Conservation (phyloP, 2,888 invertebrate genomes). For the Eumacrocentrus americanus region DNA sequence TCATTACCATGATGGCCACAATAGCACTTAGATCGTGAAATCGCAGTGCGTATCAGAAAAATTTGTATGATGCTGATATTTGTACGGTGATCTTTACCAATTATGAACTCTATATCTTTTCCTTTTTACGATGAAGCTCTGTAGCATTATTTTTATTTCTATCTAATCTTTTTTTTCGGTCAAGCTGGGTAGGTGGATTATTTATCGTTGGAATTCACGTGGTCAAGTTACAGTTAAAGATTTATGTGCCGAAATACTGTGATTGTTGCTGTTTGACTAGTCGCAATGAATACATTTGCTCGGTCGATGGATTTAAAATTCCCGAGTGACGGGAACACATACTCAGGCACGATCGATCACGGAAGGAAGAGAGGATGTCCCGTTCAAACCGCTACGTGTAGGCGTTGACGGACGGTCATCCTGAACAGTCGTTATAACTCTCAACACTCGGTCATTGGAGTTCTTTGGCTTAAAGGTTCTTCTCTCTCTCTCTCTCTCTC, state of each 20-base stretch:
- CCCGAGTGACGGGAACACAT: not conserved
- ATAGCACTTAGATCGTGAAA: constrained; percentile 47
- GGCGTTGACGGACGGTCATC: constrained; percentile 44
- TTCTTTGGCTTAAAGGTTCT: constrained; percentile 49
- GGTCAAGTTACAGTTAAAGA: not conserved
- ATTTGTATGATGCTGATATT: no score
- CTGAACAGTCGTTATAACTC: constrained; percentile 40
- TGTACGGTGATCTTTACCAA: no score
- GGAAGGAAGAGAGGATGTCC: constrained; percentile 58
- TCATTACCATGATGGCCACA: constrained; percentile 48
- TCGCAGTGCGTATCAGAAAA: not conserved
- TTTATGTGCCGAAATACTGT: not conserved
- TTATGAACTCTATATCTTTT: no score
- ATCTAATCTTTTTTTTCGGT: not conserved
- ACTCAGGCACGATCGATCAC: constrained; percentile 46
- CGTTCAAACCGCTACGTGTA: constrained; percentile 52
- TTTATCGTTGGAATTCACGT: not conserved
- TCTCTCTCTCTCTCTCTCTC: constrained; percentile 20
- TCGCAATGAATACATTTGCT: not conserved
- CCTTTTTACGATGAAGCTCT: no score
- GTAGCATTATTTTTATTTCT: not conserved
- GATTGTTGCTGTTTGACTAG: constrained; percentile 2
- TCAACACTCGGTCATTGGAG: constrained; percentile 56
- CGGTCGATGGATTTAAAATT: constrained; percentile 1
- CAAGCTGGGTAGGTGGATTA: not conserved